Evolutionary conservation across 2,113 vertebrate species (phyloP).

Genomic region (Oxyruncus cristatus): DNA sequence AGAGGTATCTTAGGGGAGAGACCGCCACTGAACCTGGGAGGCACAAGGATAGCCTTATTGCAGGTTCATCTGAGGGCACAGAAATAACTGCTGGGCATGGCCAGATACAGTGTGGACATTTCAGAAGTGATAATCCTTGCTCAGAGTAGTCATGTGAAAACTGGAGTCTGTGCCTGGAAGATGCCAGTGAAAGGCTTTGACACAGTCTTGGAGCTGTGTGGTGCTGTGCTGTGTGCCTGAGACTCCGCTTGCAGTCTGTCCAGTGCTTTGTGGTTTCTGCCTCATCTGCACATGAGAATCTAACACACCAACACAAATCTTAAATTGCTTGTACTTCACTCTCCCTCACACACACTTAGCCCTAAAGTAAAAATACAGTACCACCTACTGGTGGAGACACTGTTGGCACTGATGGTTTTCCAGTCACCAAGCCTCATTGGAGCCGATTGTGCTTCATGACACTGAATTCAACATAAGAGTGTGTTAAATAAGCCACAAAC

Average conservation of each 20-base stretch:
- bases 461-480: not conserved
- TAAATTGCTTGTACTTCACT: not conserved
- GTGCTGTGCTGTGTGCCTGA: not conserved
- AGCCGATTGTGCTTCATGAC: not conserved
- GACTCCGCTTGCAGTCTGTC: not conserved
- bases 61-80: not conserved
- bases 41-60: not conserved
- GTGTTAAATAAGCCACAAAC: not conserved
- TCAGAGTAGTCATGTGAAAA: not conserved
- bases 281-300: not conserved
- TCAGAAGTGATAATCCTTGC: not conserved
- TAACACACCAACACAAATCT: not conserved
- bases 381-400: constrained; percentile 22
- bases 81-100: not conserved
- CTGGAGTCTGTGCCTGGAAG: not conserved
- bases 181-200: not conserved
- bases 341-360: not conserved
- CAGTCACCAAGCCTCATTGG: not conserved
- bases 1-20: not conserved
- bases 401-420: not conserved
- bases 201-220: not conserved
- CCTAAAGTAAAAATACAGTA: not conserved
- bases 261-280: not conserved
- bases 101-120: not conserved
- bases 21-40: not conserved